phyloP scores from a whole-genome alignment of 1,140 invertebrate species.

The Augochlora pura region DNA sequence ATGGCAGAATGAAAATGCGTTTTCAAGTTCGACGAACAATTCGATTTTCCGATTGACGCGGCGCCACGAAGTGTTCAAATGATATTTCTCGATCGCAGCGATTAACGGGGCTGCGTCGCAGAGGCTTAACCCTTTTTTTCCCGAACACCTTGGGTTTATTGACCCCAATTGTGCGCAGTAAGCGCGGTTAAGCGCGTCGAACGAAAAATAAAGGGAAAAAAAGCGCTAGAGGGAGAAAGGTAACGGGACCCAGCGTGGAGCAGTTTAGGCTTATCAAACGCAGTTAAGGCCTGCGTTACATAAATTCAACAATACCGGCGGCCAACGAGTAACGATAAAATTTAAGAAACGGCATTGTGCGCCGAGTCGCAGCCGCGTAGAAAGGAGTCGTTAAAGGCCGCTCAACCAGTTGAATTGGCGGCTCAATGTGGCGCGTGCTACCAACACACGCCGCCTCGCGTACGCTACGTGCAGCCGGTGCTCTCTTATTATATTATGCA shows the following conservation, averaged over 20 bases:
- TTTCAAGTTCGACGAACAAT: too few relatives aligned
- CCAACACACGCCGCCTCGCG: slow-evolving; percentile 60
- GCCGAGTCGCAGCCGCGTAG: slow-evolving; percentile 52
- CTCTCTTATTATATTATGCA: slow-evolving; percentile 73
- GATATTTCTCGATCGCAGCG: too few relatives aligned
- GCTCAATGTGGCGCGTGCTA: slow-evolving; percentile 70
- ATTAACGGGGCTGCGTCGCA: neutral
- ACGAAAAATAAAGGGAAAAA: neutral
- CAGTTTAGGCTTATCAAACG: slow-evolving; percentile 51
- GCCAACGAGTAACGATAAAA: slow-evolving; percentile 62
- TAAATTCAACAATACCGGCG: slow-evolving; percentile 60
- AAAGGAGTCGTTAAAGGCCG: slow-evolving; percentile 64
- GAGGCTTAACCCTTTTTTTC: neutral
- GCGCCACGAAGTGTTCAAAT: too few relatives aligned
- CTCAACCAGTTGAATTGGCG: slow-evolving; percentile 63
- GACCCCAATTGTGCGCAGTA: slow-evolving; percentile 1
- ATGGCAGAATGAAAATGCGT: too few relatives aligned
- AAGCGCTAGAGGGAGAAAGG: neutral
- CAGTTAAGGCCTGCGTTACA: slow-evolving; percentile 56
- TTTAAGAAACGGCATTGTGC: slow-evolving; percentile 66
- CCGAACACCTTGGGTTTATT: neutral
- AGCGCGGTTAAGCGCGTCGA: neutral
- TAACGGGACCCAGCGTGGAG: slow-evolving; percentile 12
- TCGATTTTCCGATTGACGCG: too few relatives aligned
- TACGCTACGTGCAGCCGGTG: slow-evolving; percentile 52